Conservation (phyloP, 2,888 invertebrate genomes). For the Parnassius smintheus region DNA sequence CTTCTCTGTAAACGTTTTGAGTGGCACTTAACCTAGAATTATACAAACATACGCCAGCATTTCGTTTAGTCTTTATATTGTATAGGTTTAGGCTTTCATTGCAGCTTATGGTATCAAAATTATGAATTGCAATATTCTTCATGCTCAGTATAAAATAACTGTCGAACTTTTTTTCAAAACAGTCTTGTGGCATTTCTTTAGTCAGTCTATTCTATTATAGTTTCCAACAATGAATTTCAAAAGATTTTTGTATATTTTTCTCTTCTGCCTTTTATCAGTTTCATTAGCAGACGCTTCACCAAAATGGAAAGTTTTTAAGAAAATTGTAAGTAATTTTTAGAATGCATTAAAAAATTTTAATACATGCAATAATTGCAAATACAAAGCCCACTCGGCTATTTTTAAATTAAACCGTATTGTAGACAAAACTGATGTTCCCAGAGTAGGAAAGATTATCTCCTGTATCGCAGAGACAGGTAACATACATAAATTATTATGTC, state of each 20-base stretch:
- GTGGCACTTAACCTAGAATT: conserved; percentile 4
- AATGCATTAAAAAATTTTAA: neutral
- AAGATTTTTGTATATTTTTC: conserved; percentile 22
- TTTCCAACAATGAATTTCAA: conserved; percentile 31
- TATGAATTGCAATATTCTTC: neutral
- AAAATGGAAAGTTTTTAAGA: conserved; percentile 33
- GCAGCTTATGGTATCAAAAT: neutral
- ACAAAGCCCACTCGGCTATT: neutral
- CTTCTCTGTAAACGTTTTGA: neutral
- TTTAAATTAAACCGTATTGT: no score
- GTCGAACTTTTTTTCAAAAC: neutral
- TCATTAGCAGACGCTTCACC: conserved; percentile 25
- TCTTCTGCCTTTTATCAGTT: conserved; percentile 20
- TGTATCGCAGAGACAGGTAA: no score
- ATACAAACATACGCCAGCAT: neutral
- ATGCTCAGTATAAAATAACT: neutral
- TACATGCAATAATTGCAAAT: neutral
- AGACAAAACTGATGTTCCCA: no score
- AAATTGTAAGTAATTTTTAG: conserved; percentile 31
- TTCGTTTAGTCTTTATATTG: neutral
- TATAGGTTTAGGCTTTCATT: neutral
- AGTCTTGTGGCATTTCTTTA: neutral
- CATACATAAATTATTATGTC: no score
- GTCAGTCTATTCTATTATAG: neutral
- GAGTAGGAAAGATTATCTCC: no score